Evolutionary conservation across 2,113 vertebrate species (phyloP).

Genomic region (Romanogobio albipinnatus): DNA sequence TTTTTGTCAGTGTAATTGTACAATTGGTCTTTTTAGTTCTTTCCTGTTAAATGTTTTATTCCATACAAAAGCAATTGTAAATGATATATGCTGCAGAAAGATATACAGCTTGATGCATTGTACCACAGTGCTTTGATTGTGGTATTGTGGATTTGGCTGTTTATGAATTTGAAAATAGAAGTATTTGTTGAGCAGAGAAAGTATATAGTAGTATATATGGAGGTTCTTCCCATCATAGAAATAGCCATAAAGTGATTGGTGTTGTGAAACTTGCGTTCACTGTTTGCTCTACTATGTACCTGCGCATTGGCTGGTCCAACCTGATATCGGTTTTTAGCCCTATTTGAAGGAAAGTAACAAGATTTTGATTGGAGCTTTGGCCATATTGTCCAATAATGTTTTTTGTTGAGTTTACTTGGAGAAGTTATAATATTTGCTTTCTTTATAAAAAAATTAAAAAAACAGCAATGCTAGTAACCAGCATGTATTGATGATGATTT

Average conservation of each 20-base stretch:
- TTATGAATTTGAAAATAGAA: neutral
- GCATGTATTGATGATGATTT: neutral
- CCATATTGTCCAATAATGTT: neutral
- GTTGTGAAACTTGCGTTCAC: neutral
- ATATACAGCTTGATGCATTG: neutral
- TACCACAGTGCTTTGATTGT: neutral
- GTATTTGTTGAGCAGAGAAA: no score
- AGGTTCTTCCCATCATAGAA: neutral
- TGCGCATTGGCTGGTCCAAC: neutral
- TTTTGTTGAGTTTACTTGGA: no score
- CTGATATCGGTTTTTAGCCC: no score
- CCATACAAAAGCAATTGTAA: neutral
- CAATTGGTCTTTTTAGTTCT: neutral
- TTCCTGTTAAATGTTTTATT: neutral
- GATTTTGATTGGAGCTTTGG: neutral
- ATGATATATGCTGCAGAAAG: neutral
- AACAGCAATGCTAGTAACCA: neutral
- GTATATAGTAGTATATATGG: neutral
- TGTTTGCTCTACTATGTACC: neutral
- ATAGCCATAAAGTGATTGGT: neutral
- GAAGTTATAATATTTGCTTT: no score
- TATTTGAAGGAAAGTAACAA: no score
- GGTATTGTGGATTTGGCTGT: neutral
- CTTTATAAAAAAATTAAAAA: no score
- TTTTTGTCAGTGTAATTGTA: constrained; percentile 8